A percentile compares a stretch with the other conserved stretches of the same genome.
Conservation (phyloP, 2,888 invertebrate species). For the Apamea monoglypha region DNA sequence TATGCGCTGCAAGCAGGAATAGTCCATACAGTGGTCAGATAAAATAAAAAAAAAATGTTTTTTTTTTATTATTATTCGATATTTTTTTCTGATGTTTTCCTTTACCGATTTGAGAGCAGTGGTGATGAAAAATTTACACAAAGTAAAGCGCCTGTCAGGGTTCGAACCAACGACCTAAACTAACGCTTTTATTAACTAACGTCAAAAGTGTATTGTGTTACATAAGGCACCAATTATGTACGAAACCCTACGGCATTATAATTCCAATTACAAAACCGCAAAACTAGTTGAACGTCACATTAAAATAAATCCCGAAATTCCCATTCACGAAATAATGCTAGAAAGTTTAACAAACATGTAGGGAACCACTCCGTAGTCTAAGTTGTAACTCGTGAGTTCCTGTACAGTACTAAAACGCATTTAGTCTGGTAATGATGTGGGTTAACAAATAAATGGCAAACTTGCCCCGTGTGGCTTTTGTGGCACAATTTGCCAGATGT, state of each 20-base stretch:
- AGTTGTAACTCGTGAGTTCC: constrained; percentile 27
- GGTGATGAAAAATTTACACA: too few species aligned
- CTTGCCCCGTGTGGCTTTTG: constrained; percentile 19
- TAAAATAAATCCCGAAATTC: constrained; percentile 9
- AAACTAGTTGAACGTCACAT: neutral
- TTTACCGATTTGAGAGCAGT: too few species aligned
- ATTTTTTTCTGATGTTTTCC: too few species aligned
- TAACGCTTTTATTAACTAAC: too few species aligned
- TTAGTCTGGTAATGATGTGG: constrained; percentile 48
- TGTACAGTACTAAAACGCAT: constrained; percentile 7
- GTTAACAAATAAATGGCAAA: constrained; percentile 42
- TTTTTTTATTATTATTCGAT: too few species aligned
- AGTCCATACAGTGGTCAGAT: too few species aligned
- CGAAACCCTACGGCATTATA: neutral
- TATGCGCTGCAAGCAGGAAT: too few species aligned
- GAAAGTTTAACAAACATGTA: constrained; percentile 34
- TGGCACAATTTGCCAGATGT: constrained; percentile 15
- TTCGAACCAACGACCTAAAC: too few species aligned
- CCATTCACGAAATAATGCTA: constrained; percentile 3
- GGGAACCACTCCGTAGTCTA: constrained; percentile 13
- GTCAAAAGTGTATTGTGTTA: neutral
- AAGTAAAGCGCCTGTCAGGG: too few species aligned
- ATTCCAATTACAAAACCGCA: neutral
- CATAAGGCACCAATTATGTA: neutral
- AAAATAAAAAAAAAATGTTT: too few species aligned